Evolutionary conservation across 1,140 invertebrate species (phyloP).

Genomic region (Sycophaga agraensis): DNA sequence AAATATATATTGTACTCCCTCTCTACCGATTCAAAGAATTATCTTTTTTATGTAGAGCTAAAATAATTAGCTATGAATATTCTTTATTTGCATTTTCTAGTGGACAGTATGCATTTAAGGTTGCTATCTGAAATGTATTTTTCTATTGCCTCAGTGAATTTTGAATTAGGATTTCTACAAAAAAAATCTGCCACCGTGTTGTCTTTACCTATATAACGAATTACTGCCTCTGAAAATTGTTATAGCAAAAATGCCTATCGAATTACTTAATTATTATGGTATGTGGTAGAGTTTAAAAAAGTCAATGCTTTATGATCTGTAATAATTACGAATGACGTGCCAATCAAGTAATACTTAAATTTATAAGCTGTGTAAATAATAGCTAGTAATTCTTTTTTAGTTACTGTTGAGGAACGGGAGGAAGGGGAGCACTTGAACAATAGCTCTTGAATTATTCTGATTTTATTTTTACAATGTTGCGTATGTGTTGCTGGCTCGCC

Average conservation of each 20-base stretch:
- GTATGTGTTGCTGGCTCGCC: no score
- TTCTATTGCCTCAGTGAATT: neutral
- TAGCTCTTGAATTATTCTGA: no score
- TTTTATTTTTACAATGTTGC: no score
- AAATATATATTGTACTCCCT: slow-evolving; percentile 10
- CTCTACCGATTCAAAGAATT: neutral
- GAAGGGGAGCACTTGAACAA: no score
- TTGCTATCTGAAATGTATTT: no score
- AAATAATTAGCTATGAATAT: neutral
- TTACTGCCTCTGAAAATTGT: slow-evolving; percentile 47
- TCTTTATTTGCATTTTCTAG: no score
- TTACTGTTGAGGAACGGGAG: no score
- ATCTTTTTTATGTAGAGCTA: neutral
- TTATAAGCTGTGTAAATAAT: neutral
- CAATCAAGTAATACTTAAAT: neutral
- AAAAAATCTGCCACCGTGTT: slow-evolving; percentile 34
- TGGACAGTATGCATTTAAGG: no score
- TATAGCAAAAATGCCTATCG: slow-evolving; percentile 51
- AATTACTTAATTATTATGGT: neutral
- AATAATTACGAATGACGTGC: neutral
- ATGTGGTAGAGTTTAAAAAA: neutral
- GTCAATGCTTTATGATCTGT: slow-evolving; percentile 19
- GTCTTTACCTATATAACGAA: slow-evolving; percentile 34
- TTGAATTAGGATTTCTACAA: neutral
- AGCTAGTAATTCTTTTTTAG: neutral